Conservation (phyloP, 2,888 invertebrate species). For the Bembecia ichneumoniformis region DNA sequence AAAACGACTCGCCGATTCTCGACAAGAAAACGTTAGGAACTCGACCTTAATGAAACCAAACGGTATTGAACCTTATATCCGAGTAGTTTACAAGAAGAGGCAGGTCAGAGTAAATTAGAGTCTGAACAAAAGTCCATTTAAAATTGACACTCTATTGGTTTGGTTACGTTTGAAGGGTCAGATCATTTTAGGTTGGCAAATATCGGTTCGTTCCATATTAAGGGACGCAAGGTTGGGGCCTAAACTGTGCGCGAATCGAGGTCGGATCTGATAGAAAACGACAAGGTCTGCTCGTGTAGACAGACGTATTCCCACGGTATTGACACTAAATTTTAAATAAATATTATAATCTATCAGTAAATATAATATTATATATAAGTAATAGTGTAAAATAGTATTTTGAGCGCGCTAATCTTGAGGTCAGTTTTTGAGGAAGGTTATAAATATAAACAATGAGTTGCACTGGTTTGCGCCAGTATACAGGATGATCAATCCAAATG, state of each 20-base stretch:
- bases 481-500: no score
- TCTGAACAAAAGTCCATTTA: conserved; percentile 1
- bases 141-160: background rate
- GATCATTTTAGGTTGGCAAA: conserved; percentile 11
- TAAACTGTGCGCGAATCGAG: conserved; percentile 10
- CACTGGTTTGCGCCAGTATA: no score
- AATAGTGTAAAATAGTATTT: no score
- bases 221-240: conserved; percentile 38
- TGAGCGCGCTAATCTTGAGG: no score
- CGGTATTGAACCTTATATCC: conserved; percentile 7
- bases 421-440: no score
- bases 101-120: conserved; percentile 19
- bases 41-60: conserved; percentile 24
- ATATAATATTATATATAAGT: background rate
- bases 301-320: conserved; percentile 9
- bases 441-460: no score
- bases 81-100: conserved; percentile 3
- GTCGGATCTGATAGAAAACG: conserved; percentile 3
- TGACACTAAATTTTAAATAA: background rate
- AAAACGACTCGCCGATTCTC: conserved; percentile 33
- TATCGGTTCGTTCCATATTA: conserved; percentile 27
- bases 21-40: conserved; percentile 25
- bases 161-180: background rate
- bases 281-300: conserved; percentile 8
- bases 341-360: no score